Percentiles rank a stretch among this genome's conserved stretches.
Evolutionary conservation across 2,888 invertebrate genomes (phyloP).

Genomic region (Tetragonula carbonaria): DNA sequence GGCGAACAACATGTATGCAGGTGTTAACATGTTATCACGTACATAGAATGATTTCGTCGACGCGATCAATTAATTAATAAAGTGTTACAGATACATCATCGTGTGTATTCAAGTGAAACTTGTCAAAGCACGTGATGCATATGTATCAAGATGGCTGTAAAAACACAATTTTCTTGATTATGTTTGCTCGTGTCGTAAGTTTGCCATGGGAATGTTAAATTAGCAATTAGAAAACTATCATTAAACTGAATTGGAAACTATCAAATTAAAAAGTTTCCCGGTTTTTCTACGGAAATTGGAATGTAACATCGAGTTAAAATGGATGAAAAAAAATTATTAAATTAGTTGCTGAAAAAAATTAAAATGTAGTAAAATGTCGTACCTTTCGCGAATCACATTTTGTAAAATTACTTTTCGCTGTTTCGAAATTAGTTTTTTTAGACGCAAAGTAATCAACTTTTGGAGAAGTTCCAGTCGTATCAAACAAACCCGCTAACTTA

Average conservation of each 20-base stretch:
- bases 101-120: background rate
- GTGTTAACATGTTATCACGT: background rate
- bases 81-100: background rate
- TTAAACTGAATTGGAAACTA: too few relatives aligned
- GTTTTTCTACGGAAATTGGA: background rate
- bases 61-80: background rate
- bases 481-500: background rate
- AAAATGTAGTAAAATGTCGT: too few relatives aligned
- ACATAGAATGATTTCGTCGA: background rate
- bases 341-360: too few relatives aligned
- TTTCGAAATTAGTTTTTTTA: too few relatives aligned
- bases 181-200: background rate
- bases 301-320: background rate
- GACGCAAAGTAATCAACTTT: background rate
- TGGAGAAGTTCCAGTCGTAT: background rate
- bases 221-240: background rate
- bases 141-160: background rate
- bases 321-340: too few relatives aligned
- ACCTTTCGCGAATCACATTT: too few relatives aligned
- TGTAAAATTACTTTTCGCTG: too few relatives aligned
- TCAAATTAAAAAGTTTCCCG: too few relatives aligned
- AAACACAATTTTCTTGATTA: conserved; percentile 11
- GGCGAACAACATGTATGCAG: background rate
- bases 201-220: background rate
- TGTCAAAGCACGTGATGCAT: background rate